Base-by-base conservation (phyloP, 2,888 invertebrate species). In the Parochlus steinenii region DNA sequence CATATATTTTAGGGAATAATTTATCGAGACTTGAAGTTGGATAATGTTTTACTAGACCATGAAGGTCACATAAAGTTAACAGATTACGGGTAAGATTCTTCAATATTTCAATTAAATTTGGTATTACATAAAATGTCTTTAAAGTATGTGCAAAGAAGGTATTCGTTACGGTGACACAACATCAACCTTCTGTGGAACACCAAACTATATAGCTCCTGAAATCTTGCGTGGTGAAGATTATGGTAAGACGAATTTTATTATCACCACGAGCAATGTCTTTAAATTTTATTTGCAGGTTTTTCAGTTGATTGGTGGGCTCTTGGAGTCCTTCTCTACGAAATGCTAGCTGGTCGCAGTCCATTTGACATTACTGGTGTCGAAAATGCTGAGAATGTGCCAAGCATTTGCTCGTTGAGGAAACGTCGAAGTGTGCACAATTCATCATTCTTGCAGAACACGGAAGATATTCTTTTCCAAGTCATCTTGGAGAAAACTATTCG, bases 271-370 rank as follows among this genome's bases (percentile, higher is more conserved):
- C n/a, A n/a, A n/a, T n/a, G n/a, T n/a, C n/a, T n/a, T n/a, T n/a
- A n/a, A n/a, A n/a, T n/a, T n/a, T n/a, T n/a, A n/a, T n/a, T n/a
- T n/a, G n/a, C 87, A 60, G 82, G 80, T 33, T 71, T 65, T 59
- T 81, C 81, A 43, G 90, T 92, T 28, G 92, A 92, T 62, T 92
- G 90, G 90, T 90, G 89, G 89, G 85, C 89, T 31, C 65, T 92
- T 20, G 89, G 92, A 19, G 92, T 93, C 31, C 65, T 93, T 29
- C 69, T 92, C 39, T 93, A 89, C 61, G 93, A 93, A 64, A 93
- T 95, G 93, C 61, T 93, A 52, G 92, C 90, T 1, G 93, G 93
- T 0, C 65, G 90, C 39, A 87, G 87, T 48, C 93, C 93, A 6
- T 93, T 95, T 64, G 92, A 93, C 58, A 83, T 90, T 45, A 85